Evolutionary conservation across 2,113 vertebrate species (phyloP).

Genomic region (Coryphaenoides rupestris): DNA sequence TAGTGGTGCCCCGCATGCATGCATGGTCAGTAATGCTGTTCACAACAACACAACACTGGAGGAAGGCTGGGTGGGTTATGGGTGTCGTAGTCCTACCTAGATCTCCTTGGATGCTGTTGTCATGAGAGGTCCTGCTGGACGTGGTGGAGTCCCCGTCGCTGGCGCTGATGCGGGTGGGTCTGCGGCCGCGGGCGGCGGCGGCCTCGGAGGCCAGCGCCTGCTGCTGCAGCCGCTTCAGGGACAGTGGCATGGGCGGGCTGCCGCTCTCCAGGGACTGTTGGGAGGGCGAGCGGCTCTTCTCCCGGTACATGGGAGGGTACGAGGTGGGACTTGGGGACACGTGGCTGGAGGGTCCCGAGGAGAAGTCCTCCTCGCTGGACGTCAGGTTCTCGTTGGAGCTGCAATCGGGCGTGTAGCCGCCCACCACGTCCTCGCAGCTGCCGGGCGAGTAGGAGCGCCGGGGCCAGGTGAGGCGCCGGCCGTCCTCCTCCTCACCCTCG

Average conservation of each 20-base stretch:
- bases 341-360: conserved; percentile 91
- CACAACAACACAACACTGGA: conserved; percentile 11
- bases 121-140: conserved; percentile 76
- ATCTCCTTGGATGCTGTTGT: conserved; percentile 86
- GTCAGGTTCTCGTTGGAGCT: conserved; percentile 98
- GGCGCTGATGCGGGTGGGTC: conserved; percentile 88
- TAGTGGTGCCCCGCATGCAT: conserved; percentile 6
- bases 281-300: conserved; percentile 91
- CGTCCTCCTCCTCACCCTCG: conserved; percentile 57
- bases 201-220: conserved; percentile 80
- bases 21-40: neutral
- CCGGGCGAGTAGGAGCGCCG: conserved; percentile 88
- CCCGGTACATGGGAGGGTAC: conserved; percentile 80
- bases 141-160: conserved; percentile 81
- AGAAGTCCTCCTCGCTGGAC: conserved; percentile 97
- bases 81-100: conserved; percentile 74
- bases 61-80: neutral
- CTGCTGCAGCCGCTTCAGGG: conserved; percentile 83
- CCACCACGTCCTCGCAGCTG: conserved; percentile 88
- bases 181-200: conserved; percentile 79
- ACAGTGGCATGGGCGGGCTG: conserved; percentile 91
- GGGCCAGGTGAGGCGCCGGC: conserved; percentile 89
- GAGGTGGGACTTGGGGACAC: conserved; percentile 92
- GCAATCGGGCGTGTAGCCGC: conserved; percentile 95
- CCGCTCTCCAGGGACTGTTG: conserved; percentile 94